A percentile compares a stretch with the other conserved stretches of the same genome.
Evolutionary conservation across 2,888 invertebrate genomes (phyloP).

Genomic region (Megaustenia siamemsis): DNA sequence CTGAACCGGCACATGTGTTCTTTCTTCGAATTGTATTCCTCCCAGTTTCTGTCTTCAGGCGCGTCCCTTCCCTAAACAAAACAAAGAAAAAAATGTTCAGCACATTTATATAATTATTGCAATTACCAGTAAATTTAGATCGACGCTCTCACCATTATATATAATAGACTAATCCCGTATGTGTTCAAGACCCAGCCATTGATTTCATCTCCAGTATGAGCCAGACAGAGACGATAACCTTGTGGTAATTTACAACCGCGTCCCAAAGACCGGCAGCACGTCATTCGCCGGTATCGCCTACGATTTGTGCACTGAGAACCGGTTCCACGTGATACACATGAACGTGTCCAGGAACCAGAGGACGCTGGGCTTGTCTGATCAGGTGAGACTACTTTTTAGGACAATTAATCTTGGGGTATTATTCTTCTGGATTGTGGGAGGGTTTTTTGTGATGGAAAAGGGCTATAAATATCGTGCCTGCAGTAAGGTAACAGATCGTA

Average conservation of each 20-base stretch:
- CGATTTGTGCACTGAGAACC: constrained; percentile 53
- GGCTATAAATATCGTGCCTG: no score
- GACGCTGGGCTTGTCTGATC: constrained; percentile 54
- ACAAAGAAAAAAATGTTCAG: background rate
- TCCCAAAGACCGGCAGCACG: constrained; percentile 60
- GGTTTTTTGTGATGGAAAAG: no score
- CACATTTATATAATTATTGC: no score
- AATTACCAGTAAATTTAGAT: no score
- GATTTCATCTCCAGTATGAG: background rate
- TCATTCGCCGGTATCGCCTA: constrained; percentile 58
- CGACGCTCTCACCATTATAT: background rate
- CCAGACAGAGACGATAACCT: constrained; percentile 48
- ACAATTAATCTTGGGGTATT: no score
- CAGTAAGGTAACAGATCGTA: no score
- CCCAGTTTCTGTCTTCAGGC: no score
- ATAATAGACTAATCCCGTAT: background rate
- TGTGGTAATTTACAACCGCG: constrained; percentile 56
- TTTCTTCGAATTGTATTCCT: background rate
- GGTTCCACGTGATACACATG: constrained; percentile 53
- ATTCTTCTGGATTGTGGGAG: no score
- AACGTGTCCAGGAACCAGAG: constrained; percentile 54
- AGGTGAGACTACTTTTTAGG: no score
- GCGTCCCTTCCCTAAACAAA: background rate
- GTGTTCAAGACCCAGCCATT: no score
- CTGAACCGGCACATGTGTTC: no score